phyloP scores from a whole-genome alignment of 2,888 invertebrate species.

The Platycheirus rosarum region DNA sequence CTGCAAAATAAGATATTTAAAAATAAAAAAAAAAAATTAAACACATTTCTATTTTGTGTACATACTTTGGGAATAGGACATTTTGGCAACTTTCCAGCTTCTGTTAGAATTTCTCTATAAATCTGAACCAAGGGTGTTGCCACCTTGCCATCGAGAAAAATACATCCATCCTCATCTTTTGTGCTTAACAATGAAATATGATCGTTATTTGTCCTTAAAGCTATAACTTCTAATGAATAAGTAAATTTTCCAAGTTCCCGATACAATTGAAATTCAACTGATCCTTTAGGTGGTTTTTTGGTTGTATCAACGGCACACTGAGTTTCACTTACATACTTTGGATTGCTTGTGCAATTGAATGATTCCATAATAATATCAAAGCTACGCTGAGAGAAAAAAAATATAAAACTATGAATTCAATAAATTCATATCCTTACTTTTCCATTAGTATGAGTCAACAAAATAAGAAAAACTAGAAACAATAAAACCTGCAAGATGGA shows the following conservation, averaged over 20 bases:
- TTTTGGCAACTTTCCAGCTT: constrained; percentile 5
- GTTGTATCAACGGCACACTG: background rate
- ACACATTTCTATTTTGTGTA: background rate
- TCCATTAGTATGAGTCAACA: background rate
- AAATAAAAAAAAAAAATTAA: background rate
- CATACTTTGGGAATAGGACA: constrained; percentile 8
- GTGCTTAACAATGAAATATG: background rate
- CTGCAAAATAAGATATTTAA: background rate
- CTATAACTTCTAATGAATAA: background rate
- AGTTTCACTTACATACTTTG: background rate
- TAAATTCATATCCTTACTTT: constrained; percentile 2
- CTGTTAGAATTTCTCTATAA: background rate
- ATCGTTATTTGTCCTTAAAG: background rate
- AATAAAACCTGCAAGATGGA: background rate
- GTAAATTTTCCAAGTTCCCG: background rate
- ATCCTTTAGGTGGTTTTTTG: background rate
- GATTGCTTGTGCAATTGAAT: background rate
- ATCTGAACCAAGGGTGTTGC: background rate
- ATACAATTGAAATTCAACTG: background rate
- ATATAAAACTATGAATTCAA: background rate
- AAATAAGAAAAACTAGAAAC: background rate
- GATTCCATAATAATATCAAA: constrained; percentile 8
- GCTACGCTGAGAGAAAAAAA: constrained; percentile 8
- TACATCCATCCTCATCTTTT: background rate
- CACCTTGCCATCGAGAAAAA: background rate